Base-by-base conservation (phyloP, 2,797 vertebrate genomes). In the Fringilla coelebs region DNA sequence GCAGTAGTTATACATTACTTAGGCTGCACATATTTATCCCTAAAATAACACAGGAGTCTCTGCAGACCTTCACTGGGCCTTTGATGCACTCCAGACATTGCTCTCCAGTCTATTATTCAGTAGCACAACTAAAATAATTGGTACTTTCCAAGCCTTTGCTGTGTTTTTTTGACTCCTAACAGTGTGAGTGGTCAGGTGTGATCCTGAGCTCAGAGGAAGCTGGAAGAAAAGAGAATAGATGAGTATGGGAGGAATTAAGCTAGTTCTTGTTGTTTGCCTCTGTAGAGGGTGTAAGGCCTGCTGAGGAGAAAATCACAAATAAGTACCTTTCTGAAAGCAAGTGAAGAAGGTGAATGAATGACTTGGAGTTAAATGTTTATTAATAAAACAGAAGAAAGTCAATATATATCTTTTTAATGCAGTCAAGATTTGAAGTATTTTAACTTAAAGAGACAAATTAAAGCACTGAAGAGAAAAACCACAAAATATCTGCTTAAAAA, bases 81-180 rank as follows among this genome's bases (percentile, higher is more conserved):
- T 96, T 96, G 95, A 95, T 91, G 91, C 83, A 76, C 90, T 82
- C 80, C 94, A 96, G 91, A 92, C 83, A 75, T 84, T 91, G 74
- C 79, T 91, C 91, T 86, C 74, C 43, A 19, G 70, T 70, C 70
- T 52, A 38, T 91, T 91, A 91, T 75, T 91, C 88, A 86, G 83
- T n/a, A 81, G 48, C 90, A 93, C 83, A 81, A 60, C 85, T 84
- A 0, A 91, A 95, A 86, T 95, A 94, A 95, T 93, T 93, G 83
- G 55, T 78, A 52, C 51, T 78, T 48, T 51, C 61, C 75, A 61
- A 87, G 71, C 22, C 72, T 68, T 85, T 3, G 2, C 49, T 48
- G 17, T 63, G 66, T 61, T 92, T 96, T 94, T 88, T 61, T 78
- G n/a, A 85, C 54, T 96, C 71, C 76, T 84, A 78, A 26, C 38